Base-by-base conservation (phyloP, 2,113 vertebrate species). In the Anhinga anhinga region DNA sequence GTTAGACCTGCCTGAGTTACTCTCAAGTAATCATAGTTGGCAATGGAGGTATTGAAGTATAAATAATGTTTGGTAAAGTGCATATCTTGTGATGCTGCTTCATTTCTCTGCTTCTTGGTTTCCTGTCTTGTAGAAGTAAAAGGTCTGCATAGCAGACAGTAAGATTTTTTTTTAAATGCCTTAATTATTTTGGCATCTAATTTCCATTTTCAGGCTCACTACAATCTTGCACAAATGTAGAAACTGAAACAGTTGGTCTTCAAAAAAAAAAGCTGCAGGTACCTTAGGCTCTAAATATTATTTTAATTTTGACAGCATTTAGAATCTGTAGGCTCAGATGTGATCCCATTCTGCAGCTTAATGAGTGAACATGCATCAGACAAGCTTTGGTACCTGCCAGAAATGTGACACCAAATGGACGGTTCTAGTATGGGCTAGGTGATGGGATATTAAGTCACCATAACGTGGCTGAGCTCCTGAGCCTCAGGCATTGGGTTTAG, bases 91-190 rank as follows among this genome's bases (percentile, higher is more conserved):
- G 72, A 70, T 53, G 52, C 63, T 94, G 79, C 79, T 49, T 90
- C 44, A 85, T 77, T 94, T 73, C 76, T 86, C 63, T 88, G 44
- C 73, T 83, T 30, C 53, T 94, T 50, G 26, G 45, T 62, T 95
- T 96, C 76, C 76, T 95, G 78, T 56, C 67, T 94, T 20, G 71
- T 92, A 73, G 58, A 63, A 94, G 72, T 86, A 83, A 93, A 70
- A 92, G 45, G 34, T 81, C 93, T 95, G 53, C 29, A 50, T 9
- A 78, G 59, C 62, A 77, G 67, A 94, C 40, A 59, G 74, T 45
- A 78, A 93, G 18, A 21, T 66, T 71, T 49, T 32, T 5, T 45
- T 45, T 4, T 14, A 52, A 69, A 40, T 3, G 34, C 44, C 32
- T 66, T 82, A 21, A 50, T 86, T 80, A 79, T 80, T 85, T 72